Base-by-base conservation (phyloP, 2,113 vertebrate genomes). In the Siniperca chuatsi region DNA sequence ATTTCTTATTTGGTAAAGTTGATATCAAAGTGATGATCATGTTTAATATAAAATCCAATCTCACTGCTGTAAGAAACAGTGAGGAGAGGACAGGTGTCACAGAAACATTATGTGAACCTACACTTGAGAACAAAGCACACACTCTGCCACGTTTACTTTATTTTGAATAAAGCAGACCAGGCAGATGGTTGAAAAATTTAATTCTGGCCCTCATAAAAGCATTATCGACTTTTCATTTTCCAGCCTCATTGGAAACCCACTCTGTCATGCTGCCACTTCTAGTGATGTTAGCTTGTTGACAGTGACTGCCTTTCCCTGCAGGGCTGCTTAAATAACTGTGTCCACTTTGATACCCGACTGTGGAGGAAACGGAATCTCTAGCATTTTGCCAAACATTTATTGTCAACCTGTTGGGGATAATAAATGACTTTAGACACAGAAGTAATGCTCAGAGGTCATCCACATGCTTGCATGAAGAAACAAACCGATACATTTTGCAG, bases 181-280 rank as follows among this genome's bases (percentile, higher is more conserved):
- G 69, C 65, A 83, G 73, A 44, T 54, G 48, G 40, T 46, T 75
- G 71, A 65, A 82, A 65, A 84, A 82, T 78, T 33, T 2, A 75
- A 90, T 65, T 80, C n/a, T 64, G 40, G 33, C 57, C 33, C 10
- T 77, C 44, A 46, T 75, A 25, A 74, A 86, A 75, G 44, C 68
- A 58, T 72, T 75, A 81, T 75, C 7, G 66, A 86, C 71, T 75
- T 80, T 72, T 72, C 20, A 74, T 87, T 84, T 75, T 50, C 67
- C 69, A 33, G 37, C 21, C 46, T 66, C 79, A 18, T 57, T 83
- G 84, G 33, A 78, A 70, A 65, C n/a, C 40, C 69, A 57, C 70
- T 86, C 73, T 11, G 48, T 88, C 84, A 85, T 20, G 62, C 58
- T 82, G 81, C 70, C 86, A 75, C 55, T 82, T 75, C 16, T n/a